A percentile compares a stretch with the other conserved stretches of the same genome.
These are phyloP conservation scores for Tadarida brasiliensis DNA, from an alignment of 2,797 vertebrate genomes.

Conservation along the genomic window DNA sequence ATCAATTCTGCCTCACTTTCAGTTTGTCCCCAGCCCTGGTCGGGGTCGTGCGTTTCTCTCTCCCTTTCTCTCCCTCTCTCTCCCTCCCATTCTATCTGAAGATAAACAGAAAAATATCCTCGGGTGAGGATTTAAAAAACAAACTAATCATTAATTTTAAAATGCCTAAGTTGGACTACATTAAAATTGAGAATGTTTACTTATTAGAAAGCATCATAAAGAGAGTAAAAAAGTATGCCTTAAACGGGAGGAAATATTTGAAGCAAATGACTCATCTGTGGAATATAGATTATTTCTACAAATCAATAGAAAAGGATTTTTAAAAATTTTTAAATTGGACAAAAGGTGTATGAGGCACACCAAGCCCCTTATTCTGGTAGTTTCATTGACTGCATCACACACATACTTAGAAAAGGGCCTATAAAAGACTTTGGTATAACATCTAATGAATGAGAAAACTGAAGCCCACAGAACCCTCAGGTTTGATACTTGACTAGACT, in stretches of 20 bases:
- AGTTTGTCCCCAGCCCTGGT: no score
- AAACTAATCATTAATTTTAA: background rate
- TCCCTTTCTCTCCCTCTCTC: no score
- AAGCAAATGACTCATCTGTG: background rate
- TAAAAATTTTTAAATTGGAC: background rate
- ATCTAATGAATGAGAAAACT: background rate
- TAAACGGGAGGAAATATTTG: slow-evolving; percentile 13
- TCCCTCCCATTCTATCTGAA: no score
- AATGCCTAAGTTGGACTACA: background rate
- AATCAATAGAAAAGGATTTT: background rate
- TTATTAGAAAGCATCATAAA: slow-evolving; percentile 25
- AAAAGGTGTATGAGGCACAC: background rate
- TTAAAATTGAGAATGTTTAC: slow-evolving; percentile 15
- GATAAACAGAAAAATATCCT: no score
- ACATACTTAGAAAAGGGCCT: background rate
- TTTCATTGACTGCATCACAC: background rate
- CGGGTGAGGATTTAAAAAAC: no score
- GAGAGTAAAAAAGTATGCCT: background rate
- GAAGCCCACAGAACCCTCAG: background rate
- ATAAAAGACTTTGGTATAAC: background rate
- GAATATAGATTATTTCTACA: background rate
- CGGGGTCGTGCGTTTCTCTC: no score
- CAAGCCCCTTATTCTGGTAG: background rate
- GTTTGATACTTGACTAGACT: background rate
- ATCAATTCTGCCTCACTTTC: no score